Evolutionary conservation across 2,797 vertebrate genomes (phyloP), one percentile per base, ranked within the genome.

Genomic region (Aeoliscus strigatus): DNA sequence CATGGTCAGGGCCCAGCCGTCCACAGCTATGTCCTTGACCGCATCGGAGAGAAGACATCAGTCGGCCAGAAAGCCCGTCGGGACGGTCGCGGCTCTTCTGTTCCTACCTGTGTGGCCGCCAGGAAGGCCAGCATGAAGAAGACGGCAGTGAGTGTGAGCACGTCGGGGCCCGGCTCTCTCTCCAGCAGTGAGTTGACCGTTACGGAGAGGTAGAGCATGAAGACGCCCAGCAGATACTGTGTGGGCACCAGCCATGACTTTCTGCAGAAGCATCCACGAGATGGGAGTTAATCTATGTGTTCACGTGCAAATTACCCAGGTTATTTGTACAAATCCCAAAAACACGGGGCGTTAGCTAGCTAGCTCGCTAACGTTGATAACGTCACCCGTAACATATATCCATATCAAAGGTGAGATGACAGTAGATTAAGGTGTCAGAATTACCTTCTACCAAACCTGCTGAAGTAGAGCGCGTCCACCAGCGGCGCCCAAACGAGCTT

Each of bases 221-320:
- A 98, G 43, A 97, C 33, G 6, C 96, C 96, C 60, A 98, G 78
- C 18, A 91, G 39, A 67, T 98, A 98, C 81, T 98, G 96, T 2
- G 94, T 97, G n/a, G 96, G 96, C 15, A 96, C 94, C 27, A 98
- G 84, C 96, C 96, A 98, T 0, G 96, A 99, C 74, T 99, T 98
- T 52, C 89, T 87, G 51, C 13, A 59, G 33, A 42, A 41, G 24
- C 11, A 29, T n/a, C n/a, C 3, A 4, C 14, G n/a, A 49, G 38
- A 13, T 4, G 3, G 4, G 12, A 25, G 4, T 9, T 11, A 0
- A 46, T 38, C 9, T 13, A 40, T n/a, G n/a, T n/a, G n/a, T n/a
- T n/a, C n/a, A n/a, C n/a, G n/a, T n/a, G n/a, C n/a, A n/a, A n/a
- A n/a, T n/a, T n/a, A n/a, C n/a, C n/a, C n/a, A n/a, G n/a, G n/a